Evolutionary conservation across 2,888 invertebrate species (phyloP), one percentile per base, ranked within the genome.

Genomic region (Oscheius myriophilus): DNA sequence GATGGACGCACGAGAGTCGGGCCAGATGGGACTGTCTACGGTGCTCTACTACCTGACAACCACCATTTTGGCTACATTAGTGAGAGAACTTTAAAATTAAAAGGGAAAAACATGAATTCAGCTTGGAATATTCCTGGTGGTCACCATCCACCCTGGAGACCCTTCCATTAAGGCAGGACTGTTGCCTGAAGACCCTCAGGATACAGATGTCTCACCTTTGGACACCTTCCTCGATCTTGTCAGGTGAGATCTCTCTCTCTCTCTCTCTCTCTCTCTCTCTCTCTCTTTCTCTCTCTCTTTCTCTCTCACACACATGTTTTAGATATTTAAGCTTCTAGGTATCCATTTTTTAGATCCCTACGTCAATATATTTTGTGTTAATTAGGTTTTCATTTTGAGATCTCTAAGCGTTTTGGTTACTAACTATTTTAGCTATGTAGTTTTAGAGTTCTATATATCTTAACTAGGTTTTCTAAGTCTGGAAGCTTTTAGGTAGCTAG

Each of bases 181-280:
- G 43, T 52, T 80, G 41, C 73, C 73, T 11, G 71, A 78, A 21
- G 72, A 73, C 16, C 74, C 79, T 1, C 63, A 77, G 9, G 83
- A 83, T 52, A 70, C 77, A 4, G 79, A 83, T 53, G 79, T 87
- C 3, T 86, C 87, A 6, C 84, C 87, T 80, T 87, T 94, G 87
- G 94, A 95, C 86, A 93, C 93, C 82, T 90, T 94, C 79, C 89
- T 95, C 86, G 94, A 95, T 90, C 91, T 95, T 86, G 93, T 95
- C 86, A 91, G 94, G 93, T 33, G n/a, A n/a, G n/a, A 33, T 33
- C 33, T 33, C 33, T 9, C 33, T 33, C 33, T 33, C 9, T 33
- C 9, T 9, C 33, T 33, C 33, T 9, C 33, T 33, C 33, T 93
- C 33, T 33, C 33, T 33, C 33, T 39, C 41, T 21, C 46, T 18